Evolutionary conservation across 37 sponge, comb jelly and placozoan species (phyloP).

Genomic region (Crambe crambe): DNA sequence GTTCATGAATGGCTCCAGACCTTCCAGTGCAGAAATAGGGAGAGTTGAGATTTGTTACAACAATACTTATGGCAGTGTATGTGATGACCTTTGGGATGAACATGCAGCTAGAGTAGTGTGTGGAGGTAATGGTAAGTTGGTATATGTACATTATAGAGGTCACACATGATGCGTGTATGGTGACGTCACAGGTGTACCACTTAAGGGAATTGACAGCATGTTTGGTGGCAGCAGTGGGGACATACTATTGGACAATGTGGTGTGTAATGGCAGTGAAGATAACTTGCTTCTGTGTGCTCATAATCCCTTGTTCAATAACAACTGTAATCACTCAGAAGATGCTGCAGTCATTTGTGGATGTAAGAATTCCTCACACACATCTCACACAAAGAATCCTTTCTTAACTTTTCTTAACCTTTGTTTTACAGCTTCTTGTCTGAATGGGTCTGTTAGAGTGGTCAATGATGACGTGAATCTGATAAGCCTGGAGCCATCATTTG

Average conservation of each 20-base stretch:
- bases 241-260: conserved; percentile 36
- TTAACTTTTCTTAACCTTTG: not conserved
- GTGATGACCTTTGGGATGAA: conserved; percentile 40
- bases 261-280: conserved; percentile 30
- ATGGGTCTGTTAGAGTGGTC: conserved; percentile 22
- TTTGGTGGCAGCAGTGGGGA: conserved; percentile 22
- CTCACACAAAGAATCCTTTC: not conserved
- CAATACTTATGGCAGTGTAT: conserved; percentile 29
- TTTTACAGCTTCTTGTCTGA: conserved; percentile 20
- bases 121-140: conserved; percentile 8
- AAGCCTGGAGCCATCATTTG: not conserved
- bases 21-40: conserved; percentile 7
- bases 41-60: conserved; percentile 30
- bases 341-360: conserved; percentile 40
- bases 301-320: not conserved
- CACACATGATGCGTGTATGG: not conserved
- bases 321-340: conserved; percentile 48
- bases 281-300: conserved; percentile 20
- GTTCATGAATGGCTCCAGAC: conserved; percentile 21
- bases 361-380: not conserved
- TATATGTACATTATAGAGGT: not conserved
- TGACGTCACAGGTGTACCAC: not conserved
- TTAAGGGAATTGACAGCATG: conserved; percentile 8
- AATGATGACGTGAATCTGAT: not conserved
- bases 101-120: conserved; percentile 28